A percentile compares a stretch with the other conserved stretches of the same genome.
These are phyloP conservation scores for Ibidorhyncha struthersii DNA, from an alignment of 2,113 vertebrate genomes.

Conservation along the genomic window DNA sequence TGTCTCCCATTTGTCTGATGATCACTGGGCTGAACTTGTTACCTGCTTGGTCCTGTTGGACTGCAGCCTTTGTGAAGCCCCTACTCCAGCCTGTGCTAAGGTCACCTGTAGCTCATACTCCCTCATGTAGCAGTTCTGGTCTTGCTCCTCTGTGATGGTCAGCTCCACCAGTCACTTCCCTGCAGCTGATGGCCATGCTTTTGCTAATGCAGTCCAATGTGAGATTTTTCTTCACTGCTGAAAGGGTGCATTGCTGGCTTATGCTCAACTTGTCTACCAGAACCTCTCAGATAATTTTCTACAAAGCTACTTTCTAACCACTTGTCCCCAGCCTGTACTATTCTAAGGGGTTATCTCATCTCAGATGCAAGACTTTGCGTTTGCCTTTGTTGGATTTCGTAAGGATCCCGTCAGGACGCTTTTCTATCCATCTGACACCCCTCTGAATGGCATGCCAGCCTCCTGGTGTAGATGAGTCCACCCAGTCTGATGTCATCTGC, in stretches of 20 bases:
- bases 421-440: not conserved
- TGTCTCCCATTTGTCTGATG: not conserved
- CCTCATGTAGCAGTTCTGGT: not conserved
- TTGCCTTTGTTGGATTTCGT: not conserved
- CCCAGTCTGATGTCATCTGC: not conserved
- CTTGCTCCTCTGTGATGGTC: not conserved
- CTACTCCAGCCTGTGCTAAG: not conserved
- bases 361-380: not conserved
- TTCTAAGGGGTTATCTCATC: not conserved
- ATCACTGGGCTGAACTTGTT: not conserved
- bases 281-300: not conserved
- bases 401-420: not conserved
- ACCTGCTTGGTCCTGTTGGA: not conserved
- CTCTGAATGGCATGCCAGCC: not conserved
- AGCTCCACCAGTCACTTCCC: rapidly evolving
- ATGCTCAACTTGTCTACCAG: not conserved
- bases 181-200: not conserved
- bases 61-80: rapidly evolving
- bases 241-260: not conserved
- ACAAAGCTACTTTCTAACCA: not conserved
- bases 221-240: not conserved
- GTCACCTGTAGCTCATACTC: not conserved
- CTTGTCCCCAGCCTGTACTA: not conserved
- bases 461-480: not conserved
- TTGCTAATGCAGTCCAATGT: not conserved